phyloP scores from a whole-genome alignment of 2,888 invertebrate species.

The Caenorhabditis plicata region DNA sequence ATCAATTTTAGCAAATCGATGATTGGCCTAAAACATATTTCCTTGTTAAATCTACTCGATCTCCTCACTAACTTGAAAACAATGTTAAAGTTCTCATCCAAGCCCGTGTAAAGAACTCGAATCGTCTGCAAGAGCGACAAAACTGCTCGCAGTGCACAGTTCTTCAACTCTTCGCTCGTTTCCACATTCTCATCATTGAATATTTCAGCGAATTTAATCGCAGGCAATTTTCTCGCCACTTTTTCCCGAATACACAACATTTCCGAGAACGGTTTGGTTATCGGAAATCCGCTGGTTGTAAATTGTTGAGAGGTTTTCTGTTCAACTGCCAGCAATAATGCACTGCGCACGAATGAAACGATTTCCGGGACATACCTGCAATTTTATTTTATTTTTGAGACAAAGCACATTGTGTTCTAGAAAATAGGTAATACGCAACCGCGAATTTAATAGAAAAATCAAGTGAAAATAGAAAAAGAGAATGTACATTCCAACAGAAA shows the following conservation, averaged over 20 bases:
- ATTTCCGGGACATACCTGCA: constrained; percentile 78
- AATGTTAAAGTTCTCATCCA: constrained; percentile 36
- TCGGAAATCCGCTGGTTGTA: constrained; percentile 45
- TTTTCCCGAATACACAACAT: constrained; percentile 41
- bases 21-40: constrained; percentile 38
- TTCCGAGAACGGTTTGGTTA: constrained; percentile 43
- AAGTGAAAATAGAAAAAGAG: too few relatives aligned
- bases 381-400: constrained; percentile 45
- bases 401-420: not conserved
- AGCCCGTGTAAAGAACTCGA: constrained; percentile 34
- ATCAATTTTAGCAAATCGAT: constrained; percentile 22
- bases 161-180: not conserved
- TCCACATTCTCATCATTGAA: constrained; percentile 4
- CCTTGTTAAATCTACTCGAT: not conserved
- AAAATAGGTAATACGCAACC: too few relatives aligned
- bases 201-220: constrained; percentile 5
- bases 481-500: too few relatives aligned
- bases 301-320: constrained; percentile 22
- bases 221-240: not conserved
- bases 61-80: constrained; percentile 34
- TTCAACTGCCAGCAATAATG: constrained; percentile 74
- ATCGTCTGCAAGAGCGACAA: constrained; percentile 25
- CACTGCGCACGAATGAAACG: constrained; percentile 78
- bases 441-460: too few relatives aligned
- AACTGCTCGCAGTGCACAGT: constrained; percentile 20